Percentiles rank a stretch among this genome's conserved stretches.
Evolutionary conservation across 2,113 vertebrate genomes (phyloP).

Genomic region (Drymodes brunneopygia): DNA sequence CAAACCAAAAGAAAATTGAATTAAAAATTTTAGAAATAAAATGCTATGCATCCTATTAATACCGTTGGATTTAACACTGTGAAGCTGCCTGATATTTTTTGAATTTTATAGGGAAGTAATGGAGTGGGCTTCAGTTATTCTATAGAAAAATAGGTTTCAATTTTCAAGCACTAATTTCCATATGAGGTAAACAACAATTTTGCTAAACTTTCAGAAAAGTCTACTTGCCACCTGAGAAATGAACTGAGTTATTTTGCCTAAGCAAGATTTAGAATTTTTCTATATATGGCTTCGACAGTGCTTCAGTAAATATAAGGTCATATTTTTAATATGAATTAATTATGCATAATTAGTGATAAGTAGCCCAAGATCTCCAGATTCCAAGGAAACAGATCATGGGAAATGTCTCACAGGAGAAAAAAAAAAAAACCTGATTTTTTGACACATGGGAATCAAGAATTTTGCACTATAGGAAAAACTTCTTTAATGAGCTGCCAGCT

Average conservation of each 20-base stretch:
- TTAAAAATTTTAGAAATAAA: neutral
- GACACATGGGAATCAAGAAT: neutral
- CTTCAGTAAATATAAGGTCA: neutral
- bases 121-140: neutral
- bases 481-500: neutral
- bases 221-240: neutral
- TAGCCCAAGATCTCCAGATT: neutral
- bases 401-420: neutral
- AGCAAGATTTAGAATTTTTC: neutral
- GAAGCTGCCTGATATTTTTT: neutral
- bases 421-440: neutral
- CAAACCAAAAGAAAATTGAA: neutral
- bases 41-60: neutral
- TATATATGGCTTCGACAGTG: neutral
- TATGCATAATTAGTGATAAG: neutral
- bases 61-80: neutral
- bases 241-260: neutral
- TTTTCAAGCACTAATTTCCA: neutral
- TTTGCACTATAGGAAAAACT: neutral
- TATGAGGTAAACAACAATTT: neutral
- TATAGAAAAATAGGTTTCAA: neutral
- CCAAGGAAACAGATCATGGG: neutral
- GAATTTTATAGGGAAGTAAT: neutral
- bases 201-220: neutral
- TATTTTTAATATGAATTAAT: neutral